Conservation (phyloP, 2,797 vertebrate genomes). For the Pachyuromys duprasi region DNA sequence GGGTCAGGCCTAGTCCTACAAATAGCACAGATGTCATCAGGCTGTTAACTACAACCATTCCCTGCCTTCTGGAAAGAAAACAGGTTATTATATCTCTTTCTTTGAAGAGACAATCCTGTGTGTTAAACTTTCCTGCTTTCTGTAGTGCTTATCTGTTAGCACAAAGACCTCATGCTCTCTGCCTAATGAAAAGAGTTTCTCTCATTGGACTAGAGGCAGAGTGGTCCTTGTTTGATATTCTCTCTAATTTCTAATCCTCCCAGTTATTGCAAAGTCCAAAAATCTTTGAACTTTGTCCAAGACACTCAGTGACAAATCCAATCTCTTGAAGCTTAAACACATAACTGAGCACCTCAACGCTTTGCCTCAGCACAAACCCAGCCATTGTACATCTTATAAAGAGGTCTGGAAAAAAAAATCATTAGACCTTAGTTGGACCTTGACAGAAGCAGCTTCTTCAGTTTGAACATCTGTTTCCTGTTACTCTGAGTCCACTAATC, state of each 20-base stretch:
- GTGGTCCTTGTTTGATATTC: not conserved
- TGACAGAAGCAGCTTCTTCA: not conserved
- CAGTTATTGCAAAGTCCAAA: not conserved
- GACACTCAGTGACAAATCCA: not conserved
- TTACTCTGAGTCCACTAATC: not conserved
- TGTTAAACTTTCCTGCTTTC: not conserved
- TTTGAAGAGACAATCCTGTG: not conserved
- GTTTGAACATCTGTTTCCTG: not conserved
- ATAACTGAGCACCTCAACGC: not conserved
- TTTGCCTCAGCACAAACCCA: not conserved
- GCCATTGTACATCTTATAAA: not conserved
- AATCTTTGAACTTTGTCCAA: conserved; percentile 20
- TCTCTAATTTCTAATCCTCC: conserved; percentile 35
- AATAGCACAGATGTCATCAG: not conserved
- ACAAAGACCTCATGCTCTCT: not conserved
- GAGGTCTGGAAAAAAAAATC: conserved; percentile 5
- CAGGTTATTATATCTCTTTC: not conserved
- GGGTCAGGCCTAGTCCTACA: not conserved
- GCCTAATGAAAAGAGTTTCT: not conserved
- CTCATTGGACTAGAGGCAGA: not conserved
- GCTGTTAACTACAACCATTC: not conserved
- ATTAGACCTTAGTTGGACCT: not conserved
- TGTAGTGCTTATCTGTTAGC: not conserved
- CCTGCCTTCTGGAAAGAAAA: not conserved
- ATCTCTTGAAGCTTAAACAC: conserved; percentile 32